Conservation (phyloP, 2,797 vertebrate genomes). For the Sebastiscus albofasciatus region DNA sequence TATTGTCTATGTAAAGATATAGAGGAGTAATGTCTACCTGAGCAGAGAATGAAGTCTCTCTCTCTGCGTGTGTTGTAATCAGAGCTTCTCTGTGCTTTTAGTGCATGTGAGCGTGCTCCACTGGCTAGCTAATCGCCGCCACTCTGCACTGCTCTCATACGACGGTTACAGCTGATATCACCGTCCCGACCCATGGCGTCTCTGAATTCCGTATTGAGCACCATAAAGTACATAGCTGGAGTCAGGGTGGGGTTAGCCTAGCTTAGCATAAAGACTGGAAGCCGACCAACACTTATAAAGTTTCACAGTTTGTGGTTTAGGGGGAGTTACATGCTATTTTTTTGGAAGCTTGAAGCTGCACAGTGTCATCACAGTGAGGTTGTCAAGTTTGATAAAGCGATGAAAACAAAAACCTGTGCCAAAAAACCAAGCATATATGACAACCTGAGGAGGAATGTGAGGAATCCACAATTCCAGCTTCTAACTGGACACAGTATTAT, state of each 20-base stretch:
- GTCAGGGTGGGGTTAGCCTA: background rate
- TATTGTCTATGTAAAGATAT: background rate
- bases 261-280: background rate
- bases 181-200: too few species aligned
- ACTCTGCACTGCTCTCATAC: too few species aligned
- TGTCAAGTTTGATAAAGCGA: background rate
- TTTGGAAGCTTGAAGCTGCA: background rate
- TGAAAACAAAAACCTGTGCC: background rate
- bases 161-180: too few species aligned
- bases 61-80: too few species aligned
- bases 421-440: background rate
- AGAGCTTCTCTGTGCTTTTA: too few species aligned
- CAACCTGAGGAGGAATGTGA: background rate
- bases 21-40: background rate
- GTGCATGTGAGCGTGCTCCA: too few species aligned
- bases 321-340: background rate
- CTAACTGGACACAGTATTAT: background rate
- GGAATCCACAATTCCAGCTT: background rate
- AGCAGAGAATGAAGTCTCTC: background rate
- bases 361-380: background rate
- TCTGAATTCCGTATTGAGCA: too few species aligned
- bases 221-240: background rate
- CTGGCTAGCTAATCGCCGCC: too few species aligned
- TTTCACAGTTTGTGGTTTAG: background rate
- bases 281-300: fast-evolving